Evolutionary conservation across 2,113 vertebrate species (phyloP).

Genomic region (Nothoprocta pentlandii): DNA sequence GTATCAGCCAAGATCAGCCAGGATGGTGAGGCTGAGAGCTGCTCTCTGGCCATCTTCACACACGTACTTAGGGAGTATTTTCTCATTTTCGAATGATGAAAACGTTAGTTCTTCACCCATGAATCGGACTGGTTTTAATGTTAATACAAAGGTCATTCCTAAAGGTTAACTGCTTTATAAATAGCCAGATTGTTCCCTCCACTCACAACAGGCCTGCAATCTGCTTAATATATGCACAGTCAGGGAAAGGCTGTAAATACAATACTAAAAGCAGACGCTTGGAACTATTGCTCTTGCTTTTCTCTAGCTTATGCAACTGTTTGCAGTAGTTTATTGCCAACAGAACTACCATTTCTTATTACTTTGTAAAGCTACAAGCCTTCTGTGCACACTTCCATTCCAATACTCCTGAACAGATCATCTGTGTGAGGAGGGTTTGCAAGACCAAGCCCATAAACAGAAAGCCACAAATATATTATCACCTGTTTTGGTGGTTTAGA

Average conservation of each 20-base stretch:
- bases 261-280: constrained; percentile 55
- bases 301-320: constrained; percentile 53
- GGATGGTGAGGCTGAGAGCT: neutral
- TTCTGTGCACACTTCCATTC: neutral
- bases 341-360: constrained; percentile 36
- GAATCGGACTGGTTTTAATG: neutral
- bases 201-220: constrained; percentile 35
- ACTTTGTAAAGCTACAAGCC: constrained; percentile 7
- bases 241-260: constrained; percentile 63
- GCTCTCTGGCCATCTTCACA: neutral
- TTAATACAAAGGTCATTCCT: constrained; percentile 21
- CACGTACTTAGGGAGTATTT: neutral
- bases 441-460: neutral
- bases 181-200: constrained; percentile 48
- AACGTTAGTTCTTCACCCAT: neutral
- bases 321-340: constrained; percentile 57
- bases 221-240: constrained; percentile 64
- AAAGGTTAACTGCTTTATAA: constrained; percentile 44
- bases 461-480: constrained; percentile 29
- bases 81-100: neutral
- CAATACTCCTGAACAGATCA: constrained; percentile 6
- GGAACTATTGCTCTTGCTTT: constrained; percentile 56
- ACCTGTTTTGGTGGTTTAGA: constrained; percentile 33
- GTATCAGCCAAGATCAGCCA: neutral
- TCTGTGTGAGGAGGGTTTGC: neutral